Conservation (phyloP, 2,888 invertebrate species). For the Aleiodes alternator region DNA sequence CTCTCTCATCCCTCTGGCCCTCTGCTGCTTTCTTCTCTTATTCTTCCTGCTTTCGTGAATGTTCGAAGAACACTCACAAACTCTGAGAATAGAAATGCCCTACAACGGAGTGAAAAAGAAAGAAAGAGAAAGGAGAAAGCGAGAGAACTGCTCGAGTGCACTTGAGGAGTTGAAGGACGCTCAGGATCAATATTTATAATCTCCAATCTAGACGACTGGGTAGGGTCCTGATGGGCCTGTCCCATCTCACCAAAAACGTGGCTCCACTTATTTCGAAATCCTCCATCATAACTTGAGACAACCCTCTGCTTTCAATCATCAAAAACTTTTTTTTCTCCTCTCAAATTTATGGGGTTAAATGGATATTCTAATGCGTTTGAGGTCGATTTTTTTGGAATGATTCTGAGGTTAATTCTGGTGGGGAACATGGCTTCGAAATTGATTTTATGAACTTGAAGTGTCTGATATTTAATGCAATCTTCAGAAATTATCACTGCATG, state of each 20-base stretch:
- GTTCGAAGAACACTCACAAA: conserved; percentile 54
- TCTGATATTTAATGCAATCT: too few species aligned
- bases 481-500: too few species aligned
- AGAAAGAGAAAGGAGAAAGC: conserved; percentile 60
- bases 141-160: conserved; percentile 69
- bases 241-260: conserved; percentile 55
- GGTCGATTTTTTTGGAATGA: too few species aligned
- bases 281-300: not conserved
- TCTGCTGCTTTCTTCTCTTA: not conserved
- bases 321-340: not conserved
- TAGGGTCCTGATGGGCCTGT: conserved; percentile 59
- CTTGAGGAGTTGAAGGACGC: conserved; percentile 69
- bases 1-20: conserved; percentile 43
- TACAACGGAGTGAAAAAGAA: conserved; percentile 47
- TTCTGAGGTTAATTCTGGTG: too few species aligned
- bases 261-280: not conserved
- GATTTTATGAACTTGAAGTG: too few species aligned
- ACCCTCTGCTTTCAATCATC: conserved; percentile 10
- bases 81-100: conserved; percentile 69
- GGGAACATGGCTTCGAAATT: too few species aligned
- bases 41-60: conserved; percentile 8
- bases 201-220: conserved; percentile 67
- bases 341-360: too few species aligned
- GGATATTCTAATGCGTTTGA: too few species aligned
- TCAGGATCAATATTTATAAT: conserved; percentile 74